Conservation (phyloP, 2,888 invertebrate species). For the Lasioglossum marginatum region DNA sequence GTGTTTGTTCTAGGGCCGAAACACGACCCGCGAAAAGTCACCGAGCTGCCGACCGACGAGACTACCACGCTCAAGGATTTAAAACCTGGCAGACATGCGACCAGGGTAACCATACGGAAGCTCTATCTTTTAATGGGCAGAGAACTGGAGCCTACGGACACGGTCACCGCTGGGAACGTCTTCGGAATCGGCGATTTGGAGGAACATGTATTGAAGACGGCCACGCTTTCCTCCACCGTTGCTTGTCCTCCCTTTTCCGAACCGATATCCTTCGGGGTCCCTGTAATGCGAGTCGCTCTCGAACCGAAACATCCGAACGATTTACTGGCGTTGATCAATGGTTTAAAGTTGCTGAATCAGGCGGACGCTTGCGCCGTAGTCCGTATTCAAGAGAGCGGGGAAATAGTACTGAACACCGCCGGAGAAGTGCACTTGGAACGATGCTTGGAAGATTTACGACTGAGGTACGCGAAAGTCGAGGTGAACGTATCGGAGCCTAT, state of each 20-base stretch:
- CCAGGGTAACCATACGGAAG: slow-evolving; percentile 88
- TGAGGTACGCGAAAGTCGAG: slow-evolving; percentile 93
- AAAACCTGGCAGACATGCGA: slow-evolving; percentile 88
- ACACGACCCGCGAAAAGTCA: slow-evolving; percentile 90
- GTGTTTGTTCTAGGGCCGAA: slow-evolving; percentile 95
- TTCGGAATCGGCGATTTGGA: slow-evolving; percentile 95
- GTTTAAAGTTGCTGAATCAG: slow-evolving; percentile 95
- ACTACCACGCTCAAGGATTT: slow-evolving; percentile 87
- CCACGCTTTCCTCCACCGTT: slow-evolving; percentile 92
- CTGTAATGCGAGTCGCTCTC: slow-evolving; percentile 97
- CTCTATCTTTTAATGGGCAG: slow-evolving; percentile 97
- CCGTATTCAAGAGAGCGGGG: slow-evolving; percentile 96
- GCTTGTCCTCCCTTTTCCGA: slow-evolving; percentile 96
- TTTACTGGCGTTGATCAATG: slow-evolving; percentile 89
- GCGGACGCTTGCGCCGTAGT: slow-evolving; percentile 97
- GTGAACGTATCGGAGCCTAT: slow-evolving; percentile 97
- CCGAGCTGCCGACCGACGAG: slow-evolving; percentile 84
- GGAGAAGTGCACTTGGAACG: slow-evolving; percentile 99
- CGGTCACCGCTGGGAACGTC: slow-evolving; percentile 95
- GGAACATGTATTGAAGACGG: slow-evolving; percentile 94
- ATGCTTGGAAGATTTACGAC: slow-evolving; percentile 96
- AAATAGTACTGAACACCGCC: slow-evolving; percentile 96
- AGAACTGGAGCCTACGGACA: slow-evolving; percentile 92
- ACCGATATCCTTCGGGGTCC: slow-evolving; percentile 90
- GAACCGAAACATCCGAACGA: slow-evolving; percentile 94